phyloP scores from a whole-genome alignment of 2,888 invertebrate genomes.

The Lasioglossum vierecki region DNA sequence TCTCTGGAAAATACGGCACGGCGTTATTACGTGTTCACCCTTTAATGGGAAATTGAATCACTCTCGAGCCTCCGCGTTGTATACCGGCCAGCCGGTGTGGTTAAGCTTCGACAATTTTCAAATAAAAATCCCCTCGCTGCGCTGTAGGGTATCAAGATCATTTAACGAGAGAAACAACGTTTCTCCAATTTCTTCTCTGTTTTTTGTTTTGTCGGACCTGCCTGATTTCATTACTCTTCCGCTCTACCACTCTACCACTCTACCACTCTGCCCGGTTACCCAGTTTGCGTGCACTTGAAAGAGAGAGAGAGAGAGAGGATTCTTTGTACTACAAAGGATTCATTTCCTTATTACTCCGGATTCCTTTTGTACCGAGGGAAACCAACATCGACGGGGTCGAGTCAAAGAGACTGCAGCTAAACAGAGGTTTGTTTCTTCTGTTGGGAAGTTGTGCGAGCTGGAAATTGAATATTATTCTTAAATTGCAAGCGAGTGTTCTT shows the following conservation, averaged over 20 bases:
- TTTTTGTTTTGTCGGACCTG: background rate
- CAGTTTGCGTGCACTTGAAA: background rate
- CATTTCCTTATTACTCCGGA: background rate
- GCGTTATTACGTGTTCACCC: constrained; percentile 31
- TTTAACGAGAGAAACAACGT: background rate
- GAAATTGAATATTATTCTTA: background rate
- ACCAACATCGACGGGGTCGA: background rate
- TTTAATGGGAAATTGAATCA: constrained; percentile 42
- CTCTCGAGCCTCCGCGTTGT: constrained; percentile 14
- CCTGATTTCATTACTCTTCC: background rate
- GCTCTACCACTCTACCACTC: too few relatives aligned
- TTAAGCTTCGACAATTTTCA: background rate
- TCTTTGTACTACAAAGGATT: background rate
- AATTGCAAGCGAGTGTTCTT: background rate
- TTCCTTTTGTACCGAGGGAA: background rate
- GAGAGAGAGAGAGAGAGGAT: too few relatives aligned
- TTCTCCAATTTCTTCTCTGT: background rate
- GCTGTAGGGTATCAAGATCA: background rate
- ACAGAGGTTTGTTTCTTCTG: background rate
- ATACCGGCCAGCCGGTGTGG: background rate
- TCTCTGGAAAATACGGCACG: constrained; percentile 25
- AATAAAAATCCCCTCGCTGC: background rate
- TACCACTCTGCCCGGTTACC: background rate
- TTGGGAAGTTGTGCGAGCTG: background rate
- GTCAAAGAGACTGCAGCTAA: background rate